phyloP scores from a whole-genome alignment of 2,797 vertebrate species.

The Lithobates sylvaticus region DNA sequence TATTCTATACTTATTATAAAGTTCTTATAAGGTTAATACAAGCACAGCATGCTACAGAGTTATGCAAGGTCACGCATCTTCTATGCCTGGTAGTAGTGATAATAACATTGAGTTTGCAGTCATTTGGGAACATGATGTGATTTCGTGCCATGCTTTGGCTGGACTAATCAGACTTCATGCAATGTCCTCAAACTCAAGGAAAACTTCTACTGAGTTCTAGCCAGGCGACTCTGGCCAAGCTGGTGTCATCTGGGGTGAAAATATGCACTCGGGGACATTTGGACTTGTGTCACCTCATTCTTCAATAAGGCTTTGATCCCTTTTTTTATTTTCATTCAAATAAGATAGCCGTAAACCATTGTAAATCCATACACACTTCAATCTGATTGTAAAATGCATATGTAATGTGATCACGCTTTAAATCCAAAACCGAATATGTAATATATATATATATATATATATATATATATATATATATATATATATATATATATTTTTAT shows the following conservation, averaged over 20 bases:
- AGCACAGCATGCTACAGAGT: background rate
- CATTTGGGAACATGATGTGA: background rate
- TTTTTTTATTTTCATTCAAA: background rate
- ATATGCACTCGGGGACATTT: background rate
- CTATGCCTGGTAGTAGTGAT: no score
- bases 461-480: no score
- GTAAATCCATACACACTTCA: background rate
- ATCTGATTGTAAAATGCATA: no score
- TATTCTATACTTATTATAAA: no score
- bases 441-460: no score
- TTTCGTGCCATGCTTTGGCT: background rate
- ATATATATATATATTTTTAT: no score
- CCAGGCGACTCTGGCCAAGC: background rate
- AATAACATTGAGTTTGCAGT: no score
- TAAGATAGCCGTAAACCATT: background rate
- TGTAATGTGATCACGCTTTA: no score
- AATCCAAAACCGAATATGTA: no score
- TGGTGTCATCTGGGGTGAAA: background rate
- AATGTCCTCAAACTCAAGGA: background rate
- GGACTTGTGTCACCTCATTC: background rate
- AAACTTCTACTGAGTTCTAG: background rate
- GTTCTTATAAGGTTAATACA: no score
- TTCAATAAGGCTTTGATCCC: background rate
- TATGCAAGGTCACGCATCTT: no score
- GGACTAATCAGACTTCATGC: background rate